These are phyloP conservation scores for Saxidomus purpurata DNA, from an alignment of 1,140 invertebrate genomes.

Conservation along the genomic window DNA sequence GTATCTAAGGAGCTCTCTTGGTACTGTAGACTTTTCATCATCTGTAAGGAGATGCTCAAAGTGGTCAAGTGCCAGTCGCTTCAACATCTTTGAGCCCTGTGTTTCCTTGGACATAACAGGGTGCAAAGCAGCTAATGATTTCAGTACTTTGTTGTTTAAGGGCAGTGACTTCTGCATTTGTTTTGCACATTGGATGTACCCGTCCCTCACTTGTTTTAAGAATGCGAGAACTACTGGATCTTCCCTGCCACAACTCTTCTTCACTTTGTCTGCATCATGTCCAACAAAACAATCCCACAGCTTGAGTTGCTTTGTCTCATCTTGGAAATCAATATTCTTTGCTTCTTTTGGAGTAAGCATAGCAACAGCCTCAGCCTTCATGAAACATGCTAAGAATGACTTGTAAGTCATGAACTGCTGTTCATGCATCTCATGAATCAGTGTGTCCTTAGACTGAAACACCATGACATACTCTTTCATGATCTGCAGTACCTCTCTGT, in stretches of 20 bases:
- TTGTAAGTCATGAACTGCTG: not conserved
- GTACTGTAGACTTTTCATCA: not conserved
- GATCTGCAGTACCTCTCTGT: not conserved
- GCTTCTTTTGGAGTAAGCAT: slow-evolving; percentile 25
- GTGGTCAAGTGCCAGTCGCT: not conserved
- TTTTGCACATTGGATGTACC: slow-evolving; percentile 36
- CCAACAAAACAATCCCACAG: not conserved
- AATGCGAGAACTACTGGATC: not conserved
- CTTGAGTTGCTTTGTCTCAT: not conserved
- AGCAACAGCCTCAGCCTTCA: slow-evolving; percentile 3
- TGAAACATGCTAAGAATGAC: not conserved
- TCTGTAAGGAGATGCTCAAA: slow-evolving; percentile 45
- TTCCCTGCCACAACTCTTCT: slow-evolving; percentile 16
- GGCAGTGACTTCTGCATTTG: slow-evolving; percentile 54
- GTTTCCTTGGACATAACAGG: not conserved
- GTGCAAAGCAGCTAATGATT: slow-evolving; percentile 31
- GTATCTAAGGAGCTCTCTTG: slow-evolving; percentile 39
- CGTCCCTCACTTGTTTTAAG: not conserved
- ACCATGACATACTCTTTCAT: slow-evolving; percentile 23
- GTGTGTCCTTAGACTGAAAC: slow-evolving; percentile 25
- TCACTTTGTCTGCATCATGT: not conserved
- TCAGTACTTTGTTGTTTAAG: slow-evolving; percentile 41
- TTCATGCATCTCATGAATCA: not conserved
- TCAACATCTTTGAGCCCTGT: slow-evolving; percentile 14
- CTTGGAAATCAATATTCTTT: slow-evolving; percentile 14